Conservation (phyloP, 2,797 vertebrate genomes). For the Poeciliopsis gracilis region DNA sequence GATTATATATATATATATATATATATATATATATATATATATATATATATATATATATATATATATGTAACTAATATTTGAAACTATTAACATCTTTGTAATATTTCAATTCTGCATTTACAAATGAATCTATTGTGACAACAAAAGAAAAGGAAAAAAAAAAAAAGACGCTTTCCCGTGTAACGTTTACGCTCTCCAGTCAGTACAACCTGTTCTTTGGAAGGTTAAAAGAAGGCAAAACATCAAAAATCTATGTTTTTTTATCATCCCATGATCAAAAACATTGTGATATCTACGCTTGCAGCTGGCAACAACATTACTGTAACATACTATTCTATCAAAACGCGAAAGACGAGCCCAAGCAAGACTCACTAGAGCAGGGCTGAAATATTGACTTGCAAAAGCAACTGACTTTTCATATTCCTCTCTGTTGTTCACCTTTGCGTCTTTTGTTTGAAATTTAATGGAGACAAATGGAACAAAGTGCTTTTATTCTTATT, state of each 20-base stretch:
- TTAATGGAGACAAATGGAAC: not conserved
- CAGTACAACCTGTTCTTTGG: not conserved
- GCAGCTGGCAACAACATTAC: not conserved
- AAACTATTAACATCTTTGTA: not conserved
- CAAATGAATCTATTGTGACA: not conserved
- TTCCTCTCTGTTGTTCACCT: not conserved
- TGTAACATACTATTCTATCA: no score
- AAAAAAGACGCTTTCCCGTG: not conserved
- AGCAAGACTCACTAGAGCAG: not conserved
- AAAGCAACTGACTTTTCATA: not conserved
- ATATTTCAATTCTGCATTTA: not conserved
- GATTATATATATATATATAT: no score
- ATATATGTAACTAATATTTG: not conserved
- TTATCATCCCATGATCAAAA: not conserved
- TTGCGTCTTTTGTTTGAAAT: not conserved
- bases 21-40: no score
- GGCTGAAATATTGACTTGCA: not conserved
- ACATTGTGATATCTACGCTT: not conserved
- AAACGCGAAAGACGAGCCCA: not conserved
- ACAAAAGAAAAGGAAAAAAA: not conserved
- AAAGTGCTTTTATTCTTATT: not conserved
- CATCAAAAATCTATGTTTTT: not conserved
- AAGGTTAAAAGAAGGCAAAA: slow-evolving; percentile 1
- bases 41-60: no score
- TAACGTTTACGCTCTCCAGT: not conserved